Conservation (phyloP, 2,888 invertebrate genomes). For the Latrodectus elegans region DNA sequence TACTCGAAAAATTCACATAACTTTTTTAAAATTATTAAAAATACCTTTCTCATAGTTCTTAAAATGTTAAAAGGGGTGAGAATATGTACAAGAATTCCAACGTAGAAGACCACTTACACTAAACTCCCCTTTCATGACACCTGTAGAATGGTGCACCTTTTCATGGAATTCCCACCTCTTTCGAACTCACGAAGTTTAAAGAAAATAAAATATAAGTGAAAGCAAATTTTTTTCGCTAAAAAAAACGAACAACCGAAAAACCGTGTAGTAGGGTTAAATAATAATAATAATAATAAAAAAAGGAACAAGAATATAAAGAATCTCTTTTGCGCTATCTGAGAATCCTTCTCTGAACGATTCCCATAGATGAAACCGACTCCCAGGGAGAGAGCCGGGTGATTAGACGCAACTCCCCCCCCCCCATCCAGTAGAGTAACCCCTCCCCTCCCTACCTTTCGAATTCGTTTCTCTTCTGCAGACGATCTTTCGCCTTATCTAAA, state of each 20-base stretch:
- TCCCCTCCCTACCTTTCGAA: slow-evolving; percentile 5
- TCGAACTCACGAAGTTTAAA: slow-evolving; percentile 1
- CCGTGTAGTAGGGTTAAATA: slow-evolving; percentile 10
- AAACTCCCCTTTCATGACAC: slow-evolving; percentile 4
- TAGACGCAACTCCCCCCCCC: slow-evolving; percentile 22
- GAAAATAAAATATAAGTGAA: background rate
- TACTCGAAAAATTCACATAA: too few species aligned
- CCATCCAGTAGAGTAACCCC: background rate
- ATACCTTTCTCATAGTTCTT: too few species aligned
- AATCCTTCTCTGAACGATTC: slow-evolving; percentile 54
- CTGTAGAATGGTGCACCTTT: slow-evolving; percentile 26
- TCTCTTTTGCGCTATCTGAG: slow-evolving; percentile 61
- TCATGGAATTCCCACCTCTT: slow-evolving; percentile 41
- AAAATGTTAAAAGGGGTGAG: too few species aligned
- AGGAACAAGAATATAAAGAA: slow-evolving; percentile 3
- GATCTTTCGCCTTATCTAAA: slow-evolving; percentile 42
- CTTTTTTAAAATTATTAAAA: too few species aligned
- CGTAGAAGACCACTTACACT: slow-evolving; percentile 11
- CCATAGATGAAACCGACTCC: slow-evolving; percentile 35
- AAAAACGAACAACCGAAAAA: slow-evolving; percentile 27
- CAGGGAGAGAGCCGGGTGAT: slow-evolving; percentile 41
- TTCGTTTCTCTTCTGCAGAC: background rate
- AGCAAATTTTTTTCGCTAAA: slow-evolving; percentile 6
- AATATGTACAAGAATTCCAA: too few species aligned
- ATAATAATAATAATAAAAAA: slow-evolving; percentile 8